These are phyloP conservation scores for Terrapene triunguis DNA, from an alignment of 2,113 vertebrate genomes.

Conservation along the genomic window DNA sequence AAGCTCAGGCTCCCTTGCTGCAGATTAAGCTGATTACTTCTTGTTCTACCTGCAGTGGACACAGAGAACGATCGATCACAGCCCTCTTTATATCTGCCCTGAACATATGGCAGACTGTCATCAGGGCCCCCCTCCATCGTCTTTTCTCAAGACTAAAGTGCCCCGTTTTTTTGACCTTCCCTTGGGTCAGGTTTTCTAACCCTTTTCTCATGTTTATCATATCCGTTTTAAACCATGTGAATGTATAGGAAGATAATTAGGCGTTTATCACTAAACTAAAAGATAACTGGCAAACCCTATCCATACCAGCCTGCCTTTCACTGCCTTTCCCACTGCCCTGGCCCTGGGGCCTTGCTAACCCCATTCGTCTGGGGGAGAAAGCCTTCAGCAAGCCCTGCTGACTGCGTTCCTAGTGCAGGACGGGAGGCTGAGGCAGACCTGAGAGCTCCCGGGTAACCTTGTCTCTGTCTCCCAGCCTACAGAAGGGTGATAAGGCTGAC, in stretches of 20 bases:
- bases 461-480: neutral
- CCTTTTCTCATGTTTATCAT: neutral
- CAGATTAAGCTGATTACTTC: neutral
- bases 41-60: neutral
- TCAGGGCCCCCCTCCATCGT: no score
- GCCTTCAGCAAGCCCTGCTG: neutral
- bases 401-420: neutral
- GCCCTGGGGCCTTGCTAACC: neutral
- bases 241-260: neutral
- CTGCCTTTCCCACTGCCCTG: fast-evolving
- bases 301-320: neutral
- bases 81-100: neutral
- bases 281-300: neutral
- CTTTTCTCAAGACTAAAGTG: neutral
- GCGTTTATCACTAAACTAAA: neutral
- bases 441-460: neutral
- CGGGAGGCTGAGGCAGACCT: no score
- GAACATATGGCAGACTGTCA: no score
- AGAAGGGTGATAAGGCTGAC: neutral
- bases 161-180: no score
- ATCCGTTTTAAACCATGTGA: neutral
- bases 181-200: neutral
- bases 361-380: neutral
- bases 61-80: no score
- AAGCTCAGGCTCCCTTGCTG: neutral